A percentile compares a stretch with the other conserved stretches of the same genome.
Evolutionary conservation across 1,140 invertebrate genomes (phyloP).

Genomic region (Caenorhabditis elegans): WBcel235 BX284603.4:9701501-9702000

Average conservation of each 20-base stretch:
- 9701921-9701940: slow-evolving; percentile 1
- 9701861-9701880: slow-evolving; percentile 22
- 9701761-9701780: neutral
- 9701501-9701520: neutral
- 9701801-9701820: neutral
- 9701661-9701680: neutral
- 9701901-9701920: slow-evolving; percentile 20
- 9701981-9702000: slow-evolving; percentile 20
- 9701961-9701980: slow-evolving; percentile 1
- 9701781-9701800: neutral
- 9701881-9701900: slow-evolving; percentile 22
- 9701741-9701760: neutral
- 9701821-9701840: neutral
- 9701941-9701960: slow-evolving; percentile 26
- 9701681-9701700: neutral
- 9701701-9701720: too few species aligned
- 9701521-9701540: neutral
- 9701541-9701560: neutral
- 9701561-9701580: neutral
- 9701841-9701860: slow-evolving; percentile 29
- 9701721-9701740: neutral
- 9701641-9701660: neutral
- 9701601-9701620: neutral
- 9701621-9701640: neutral
- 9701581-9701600: neutral